Percentiles rank a stretch among this genome's conserved stretches.
Conservation (phyloP, 1,140 invertebrate genomes). For the Amphibalanus amphitrite region DNA sequence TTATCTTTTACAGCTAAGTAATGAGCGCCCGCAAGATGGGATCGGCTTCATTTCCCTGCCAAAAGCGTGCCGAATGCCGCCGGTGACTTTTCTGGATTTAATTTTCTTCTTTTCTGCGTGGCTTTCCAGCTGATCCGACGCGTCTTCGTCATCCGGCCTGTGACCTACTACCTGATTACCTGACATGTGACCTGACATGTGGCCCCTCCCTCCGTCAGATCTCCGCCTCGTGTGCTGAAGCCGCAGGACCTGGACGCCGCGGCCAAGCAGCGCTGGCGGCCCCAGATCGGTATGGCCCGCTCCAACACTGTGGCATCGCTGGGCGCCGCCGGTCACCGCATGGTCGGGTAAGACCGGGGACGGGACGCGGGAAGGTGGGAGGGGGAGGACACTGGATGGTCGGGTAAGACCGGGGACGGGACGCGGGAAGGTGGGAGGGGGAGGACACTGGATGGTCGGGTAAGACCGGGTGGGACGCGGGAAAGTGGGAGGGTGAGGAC, state of each 20-base stretch:
- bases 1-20: too few relatives aligned
- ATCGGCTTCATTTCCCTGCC: too few relatives aligned
- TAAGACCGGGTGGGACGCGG: constrained; percentile 6
- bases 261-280: constrained; percentile 39
- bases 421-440: too few relatives aligned
- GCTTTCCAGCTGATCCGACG: neutral
- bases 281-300: constrained; percentile 50
- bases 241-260: constrained; percentile 52
- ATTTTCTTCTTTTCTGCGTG: constrained; percentile 5
- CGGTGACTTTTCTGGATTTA: too few relatives aligned
- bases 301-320: constrained; percentile 41
- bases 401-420: too few relatives aligned
- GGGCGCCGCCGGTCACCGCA: constrained; percentile 45
- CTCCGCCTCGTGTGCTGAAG: constrained; percentile 55
- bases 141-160: neutral
- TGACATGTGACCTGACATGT: neutral
- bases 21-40: too few relatives aligned
- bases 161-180: constrained; percentile 9
- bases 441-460: too few relatives aligned
- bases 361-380: too few relatives aligned
- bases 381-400: too few relatives aligned
- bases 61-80: too few relatives aligned
- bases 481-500: too few relatives aligned
- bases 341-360: constrained; percentile 38
- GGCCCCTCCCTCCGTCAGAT: neutral